Evolutionary conservation across 35 echinoderm and acorn worm species (phyloP), one percentile per base, ranked within the genome.

Genomic region (Heliocidaris erythrogramma): DNA sequence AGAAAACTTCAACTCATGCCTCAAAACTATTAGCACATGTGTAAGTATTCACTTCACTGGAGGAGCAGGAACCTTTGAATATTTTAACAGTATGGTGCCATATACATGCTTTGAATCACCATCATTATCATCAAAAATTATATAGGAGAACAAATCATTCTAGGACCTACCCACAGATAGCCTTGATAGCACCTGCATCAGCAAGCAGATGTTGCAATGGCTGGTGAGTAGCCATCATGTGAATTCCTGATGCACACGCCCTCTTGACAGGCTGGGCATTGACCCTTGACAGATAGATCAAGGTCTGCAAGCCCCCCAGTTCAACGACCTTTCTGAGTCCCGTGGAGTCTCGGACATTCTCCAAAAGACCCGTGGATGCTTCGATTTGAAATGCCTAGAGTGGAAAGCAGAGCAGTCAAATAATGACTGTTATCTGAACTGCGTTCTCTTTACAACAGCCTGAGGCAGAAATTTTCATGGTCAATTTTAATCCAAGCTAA

Each of bases 241-340:
- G 98, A 18, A 99, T 49, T 4, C 95, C 96, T 18, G 93, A 95
- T 11, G 98, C 98, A 97, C 97, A 97, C 7, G 93, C 90, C 91
- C 95, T 88, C 42, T 94, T 94, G 42, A 99, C 90, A 31, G 97
- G 96, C 14, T 88, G 53, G 17, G 92, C 90, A 42, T 94, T 96
- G 69, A 88, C 59, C 94, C 94, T 95, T 6, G 98, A 93, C 24
- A 99, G 87, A 49, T 95, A 97, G 85, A 99, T 96, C 13, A 97
- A 93, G 7, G 98, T 95, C 93, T 99, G 98, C 9, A 99, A 13
- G 18, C 98, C 98, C 0, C 98, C 98, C 49, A 99, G 60, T 78
- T 99, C 95, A n/a, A 97, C 95, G 12, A 99, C 96, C 30, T 96
- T 97, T 49, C 94, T 95, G 30, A 99, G 86, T 29, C 93, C 96